Conservation (phyloP, 2,888 invertebrate species). For the Hydrotaea cyrtoneurina region DNA sequence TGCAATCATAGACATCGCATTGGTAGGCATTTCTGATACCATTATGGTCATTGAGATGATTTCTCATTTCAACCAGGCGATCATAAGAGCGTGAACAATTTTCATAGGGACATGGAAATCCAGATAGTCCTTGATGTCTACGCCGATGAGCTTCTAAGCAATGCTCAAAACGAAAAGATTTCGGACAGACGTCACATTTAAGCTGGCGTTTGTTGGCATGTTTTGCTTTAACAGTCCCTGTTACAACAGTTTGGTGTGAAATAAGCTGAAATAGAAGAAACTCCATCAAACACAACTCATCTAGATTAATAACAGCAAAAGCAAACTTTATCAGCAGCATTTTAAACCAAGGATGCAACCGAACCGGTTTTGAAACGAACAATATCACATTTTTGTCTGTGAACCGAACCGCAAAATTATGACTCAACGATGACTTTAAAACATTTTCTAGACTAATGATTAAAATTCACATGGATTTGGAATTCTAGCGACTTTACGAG, state of each 20-base stretch:
- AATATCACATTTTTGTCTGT: too few relatives aligned
- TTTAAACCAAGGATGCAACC: too few relatives aligned
- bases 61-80: slow-evolving; percentile 68
- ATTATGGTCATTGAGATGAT: slow-evolving; percentile 73
- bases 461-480: too few relatives aligned
- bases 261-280: not conserved
- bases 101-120: slow-evolving; percentile 72
- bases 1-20: slow-evolving; percentile 68
- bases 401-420: too few relatives aligned
- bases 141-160: slow-evolving; percentile 72
- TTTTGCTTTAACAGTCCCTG: not conserved
- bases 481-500: too few relatives aligned
- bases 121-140: slow-evolving; percentile 72
- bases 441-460: too few relatives aligned
- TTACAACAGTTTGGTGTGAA: not conserved
- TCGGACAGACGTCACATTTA: slow-evolving; percentile 71
- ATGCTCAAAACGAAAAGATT: slow-evolving; percentile 69
- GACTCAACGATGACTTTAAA: too few relatives aligned
- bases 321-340: too few relatives aligned
- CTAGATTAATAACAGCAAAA: not conserved
- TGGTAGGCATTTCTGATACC: slow-evolving; percentile 35
- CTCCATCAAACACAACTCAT: not conserved
- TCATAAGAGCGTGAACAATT: slow-evolving; percentile 72
- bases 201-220: not conserved
- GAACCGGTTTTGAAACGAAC: too few relatives aligned